Base-by-base conservation (phyloP, 2,113 vertebrate species). In the Microcebus ravelobensis region DNA sequence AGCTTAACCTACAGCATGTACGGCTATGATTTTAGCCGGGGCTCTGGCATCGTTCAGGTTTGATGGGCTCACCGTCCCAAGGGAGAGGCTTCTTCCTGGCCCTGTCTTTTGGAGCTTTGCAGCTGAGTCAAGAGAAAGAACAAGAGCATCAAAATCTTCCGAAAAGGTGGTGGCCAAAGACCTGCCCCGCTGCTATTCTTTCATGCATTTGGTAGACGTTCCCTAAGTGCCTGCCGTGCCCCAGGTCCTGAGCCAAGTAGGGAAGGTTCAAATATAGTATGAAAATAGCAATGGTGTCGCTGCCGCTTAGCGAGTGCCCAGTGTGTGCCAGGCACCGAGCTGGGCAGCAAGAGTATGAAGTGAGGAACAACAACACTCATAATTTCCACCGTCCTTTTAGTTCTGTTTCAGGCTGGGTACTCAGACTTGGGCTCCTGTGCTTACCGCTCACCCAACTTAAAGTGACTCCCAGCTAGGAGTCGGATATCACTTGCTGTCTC, bases 1-100 rank as follows among this genome's bases (percentile, higher is more conserved):
- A 36, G 82, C 25, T 63, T 21, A 7, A 15, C 36, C 27, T 4
- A 14, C 0, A 17, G 29, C 0, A 0, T n/a, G 36, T 2, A 12
- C 3, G 55, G 34, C n/a, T n/a, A 1, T 3, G 8, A 8, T 15
- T 57, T 85, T 8, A 70, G 52, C 67, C 6, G 1, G 71, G 6
- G 7, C 8, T 48, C 84, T 18, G 67, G 70, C 71, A n/a, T 50
- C 63, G 74, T 50, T 67, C 20, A 14, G 55, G n/a, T 21, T 21
- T 10, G 34, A 23, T 14, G 29, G 48, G 25, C 39, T 71, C 45
- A 4, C 27, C 73, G 84, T 65, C 61, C 89, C 70, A 34, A 25
- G 87, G 31, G 57, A 70, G 73, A 5, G 4, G 9, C 0, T 42
- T 45, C 61, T 18, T 8, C 9, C 2, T 36, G 39, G 27, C 36